phyloP scores from a whole-genome alignment of 2,113 vertebrate species.

The Chionodraco myersi region DNA sequence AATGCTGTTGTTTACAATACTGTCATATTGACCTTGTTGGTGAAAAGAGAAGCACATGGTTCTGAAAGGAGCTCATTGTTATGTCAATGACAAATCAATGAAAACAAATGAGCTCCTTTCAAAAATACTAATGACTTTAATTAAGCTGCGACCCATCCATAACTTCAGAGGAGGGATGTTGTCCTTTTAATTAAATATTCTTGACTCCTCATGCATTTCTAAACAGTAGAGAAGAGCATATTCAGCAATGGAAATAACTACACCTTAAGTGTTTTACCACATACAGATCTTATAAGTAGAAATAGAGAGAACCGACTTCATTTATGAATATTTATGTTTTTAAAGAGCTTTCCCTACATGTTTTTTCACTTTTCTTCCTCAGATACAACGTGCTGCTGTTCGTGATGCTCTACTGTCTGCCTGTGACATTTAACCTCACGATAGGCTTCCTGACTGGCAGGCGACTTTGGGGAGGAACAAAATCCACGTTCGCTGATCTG shows the following conservation, averaged over 20 bases:
- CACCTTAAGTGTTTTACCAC: background rate
- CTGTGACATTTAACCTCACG: conserved; percentile 91
- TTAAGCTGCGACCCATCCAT: background rate
- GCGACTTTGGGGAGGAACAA: conserved; percentile 85
- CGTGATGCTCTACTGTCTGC: conserved; percentile 91
- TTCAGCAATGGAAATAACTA: background rate
- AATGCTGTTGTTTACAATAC: background rate
- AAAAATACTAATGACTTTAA: too few species aligned
- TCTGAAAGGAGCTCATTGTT: background rate
- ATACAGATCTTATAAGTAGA: background rate
- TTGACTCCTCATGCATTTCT: too few species aligned
- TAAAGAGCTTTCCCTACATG: background rate
- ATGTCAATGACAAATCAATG: too few species aligned
- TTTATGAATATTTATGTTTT: background rate
- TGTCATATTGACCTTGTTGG: background rate
- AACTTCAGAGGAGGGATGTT: too few species aligned
- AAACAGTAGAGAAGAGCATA: background rate
- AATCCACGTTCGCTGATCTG: conserved; percentile 80
- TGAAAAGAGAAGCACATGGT: conserved; percentile 11
- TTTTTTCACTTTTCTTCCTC: conserved; percentile 11
- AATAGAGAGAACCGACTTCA: background rate
- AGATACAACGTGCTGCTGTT: conserved; percentile 92
- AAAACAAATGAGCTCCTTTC: too few species aligned
- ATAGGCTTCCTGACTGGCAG: conserved; percentile 90
- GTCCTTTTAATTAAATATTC: too few species aligned